A percentile compares a stretch with the other conserved stretches of the same genome.
Conservation (phyloP, 2,888 invertebrate genomes). For the Amblyjoppa proteus region DNA sequence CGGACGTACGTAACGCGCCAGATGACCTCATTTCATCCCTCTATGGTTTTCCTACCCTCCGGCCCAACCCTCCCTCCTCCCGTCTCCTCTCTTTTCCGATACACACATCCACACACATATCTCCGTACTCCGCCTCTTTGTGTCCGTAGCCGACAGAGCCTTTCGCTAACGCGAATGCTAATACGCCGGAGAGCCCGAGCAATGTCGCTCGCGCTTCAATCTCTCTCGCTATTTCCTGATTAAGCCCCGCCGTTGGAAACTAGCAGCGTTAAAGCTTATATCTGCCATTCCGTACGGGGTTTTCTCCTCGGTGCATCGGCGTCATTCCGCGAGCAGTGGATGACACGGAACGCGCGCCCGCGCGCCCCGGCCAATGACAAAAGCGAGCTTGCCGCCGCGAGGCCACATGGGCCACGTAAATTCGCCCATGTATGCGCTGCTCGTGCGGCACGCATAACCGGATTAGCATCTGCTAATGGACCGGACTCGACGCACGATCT, state of each 20-base stretch:
- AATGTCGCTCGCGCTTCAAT: slow-evolving; percentile 30
- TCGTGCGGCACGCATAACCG: slow-evolving; percentile 43
- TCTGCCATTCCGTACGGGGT: slow-evolving; percentile 6
- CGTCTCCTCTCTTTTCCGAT: not conserved
- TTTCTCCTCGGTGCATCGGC: slow-evolving; percentile 17
- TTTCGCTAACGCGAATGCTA: slow-evolving; percentile 34
- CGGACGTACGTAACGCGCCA: slow-evolving; percentile 24
- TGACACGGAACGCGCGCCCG: not conserved
- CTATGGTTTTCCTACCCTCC: slow-evolving; percentile 10
- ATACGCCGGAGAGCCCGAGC: slow-evolving; percentile 20
- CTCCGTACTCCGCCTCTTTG: slow-evolving; percentile 19
- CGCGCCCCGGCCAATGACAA: not conserved
- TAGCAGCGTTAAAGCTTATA: slow-evolving; percentile 21
- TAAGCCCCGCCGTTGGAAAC: slow-evolving; percentile 27
- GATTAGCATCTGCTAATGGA: slow-evolving; percentile 48
- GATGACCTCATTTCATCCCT: slow-evolving; percentile 38
- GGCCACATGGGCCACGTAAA: slow-evolving; percentile 34
- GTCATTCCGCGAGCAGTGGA: slow-evolving; percentile 12
- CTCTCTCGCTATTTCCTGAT: slow-evolving; percentile 47
- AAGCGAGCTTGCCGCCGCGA: slow-evolving; percentile 11
- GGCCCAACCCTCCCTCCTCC: not conserved
- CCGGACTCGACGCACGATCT: slow-evolving; percentile 30
- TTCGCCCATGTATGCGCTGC: not conserved
- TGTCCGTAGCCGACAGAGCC: not conserved
- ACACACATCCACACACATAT: not conserved